Conservation (phyloP, 2,113 vertebrate species). For the Bos javanicus region DNA sequence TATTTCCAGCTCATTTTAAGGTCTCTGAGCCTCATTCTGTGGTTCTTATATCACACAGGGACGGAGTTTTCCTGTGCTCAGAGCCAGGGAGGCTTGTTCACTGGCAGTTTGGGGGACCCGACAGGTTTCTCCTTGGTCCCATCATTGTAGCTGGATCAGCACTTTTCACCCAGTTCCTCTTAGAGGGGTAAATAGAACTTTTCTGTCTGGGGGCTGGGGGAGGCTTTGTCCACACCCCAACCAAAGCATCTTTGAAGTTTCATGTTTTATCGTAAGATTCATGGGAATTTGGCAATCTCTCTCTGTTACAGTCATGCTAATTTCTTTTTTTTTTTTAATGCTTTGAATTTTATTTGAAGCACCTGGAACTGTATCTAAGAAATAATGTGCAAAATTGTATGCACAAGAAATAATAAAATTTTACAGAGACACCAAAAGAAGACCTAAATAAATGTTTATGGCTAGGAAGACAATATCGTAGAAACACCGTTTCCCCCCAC, state of each 20-base stretch:
- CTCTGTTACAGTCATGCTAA: not conserved
- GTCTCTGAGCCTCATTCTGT: not conserved
- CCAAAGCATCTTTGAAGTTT: not conserved
- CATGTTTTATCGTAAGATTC: not conserved
- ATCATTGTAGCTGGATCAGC: not conserved
- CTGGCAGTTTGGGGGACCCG: not conserved
- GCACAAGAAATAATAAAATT: not conserved
- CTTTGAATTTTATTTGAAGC: not conserved
- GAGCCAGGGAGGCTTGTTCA: not conserved
- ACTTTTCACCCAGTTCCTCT: not conserved
- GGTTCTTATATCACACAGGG: not conserved
- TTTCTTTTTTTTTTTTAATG: not conserved
- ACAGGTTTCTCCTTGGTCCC: not conserved
- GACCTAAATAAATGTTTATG: rapidly evolving
- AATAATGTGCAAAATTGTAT: not conserved
- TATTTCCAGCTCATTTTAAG: not conserved
- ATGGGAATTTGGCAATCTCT: not conserved
- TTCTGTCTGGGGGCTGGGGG: not conserved
- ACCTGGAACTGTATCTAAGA: not conserved
- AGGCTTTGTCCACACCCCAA: not conserved
- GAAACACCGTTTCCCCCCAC: rapidly evolving
- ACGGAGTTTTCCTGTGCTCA: rapidly evolving
- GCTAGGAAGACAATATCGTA: rapidly evolving
- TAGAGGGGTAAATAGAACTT: not conserved
- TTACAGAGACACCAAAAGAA: not conserved